These are phyloP conservation scores for Danio choprae DNA, from an alignment of 2,797 vertebrate species.

Conservation along the genomic window DNA sequence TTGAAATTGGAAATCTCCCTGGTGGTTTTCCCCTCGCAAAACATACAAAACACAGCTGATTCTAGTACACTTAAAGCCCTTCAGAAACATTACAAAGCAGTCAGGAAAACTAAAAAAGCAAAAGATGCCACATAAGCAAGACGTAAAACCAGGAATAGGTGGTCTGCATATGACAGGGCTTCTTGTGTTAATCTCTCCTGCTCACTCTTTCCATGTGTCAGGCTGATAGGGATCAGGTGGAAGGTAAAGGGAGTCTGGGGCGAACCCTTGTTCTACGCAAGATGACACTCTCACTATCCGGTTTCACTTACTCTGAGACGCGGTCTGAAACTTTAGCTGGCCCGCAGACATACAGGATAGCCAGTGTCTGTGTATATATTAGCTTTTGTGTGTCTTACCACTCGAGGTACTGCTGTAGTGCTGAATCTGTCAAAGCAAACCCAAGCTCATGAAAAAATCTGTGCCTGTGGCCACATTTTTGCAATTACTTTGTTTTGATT, in stretches of 20 bases:
- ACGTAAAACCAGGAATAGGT: slow-evolving; percentile 10
- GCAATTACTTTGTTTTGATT: background rate
- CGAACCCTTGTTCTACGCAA: slow-evolving; percentile 62
- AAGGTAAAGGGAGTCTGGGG: slow-evolving; percentile 49
- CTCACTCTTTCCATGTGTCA: slow-evolving; percentile 55
- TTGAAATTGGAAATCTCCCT: slow-evolving; percentile 29
- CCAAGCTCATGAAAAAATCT: background rate
- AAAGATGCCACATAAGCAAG: background rate
- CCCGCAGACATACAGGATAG: slow-evolving; percentile 18
- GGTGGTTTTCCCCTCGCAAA: slow-evolving; percentile 35
- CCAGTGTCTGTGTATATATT: slow-evolving; percentile 14
- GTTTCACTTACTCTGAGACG: slow-evolving; percentile 53
- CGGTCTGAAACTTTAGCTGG: slow-evolving; percentile 45
- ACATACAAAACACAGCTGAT: slow-evolving; percentile 19
- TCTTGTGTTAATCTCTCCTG: slow-evolving; percentile 39
- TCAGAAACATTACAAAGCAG: slow-evolving; percentile 33
- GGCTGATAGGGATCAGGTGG: slow-evolving; percentile 49
- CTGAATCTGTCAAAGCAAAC: slow-evolving; percentile 18
- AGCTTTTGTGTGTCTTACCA: slow-evolving; percentile 17
- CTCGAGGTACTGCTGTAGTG: background rate
- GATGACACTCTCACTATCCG: slow-evolving; percentile 52
- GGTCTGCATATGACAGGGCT: slow-evolving; percentile 29
- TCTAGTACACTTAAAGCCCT: slow-evolving; percentile 42
- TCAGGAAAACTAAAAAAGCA: slow-evolving; percentile 22
- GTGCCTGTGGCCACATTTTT: background rate